These are phyloP conservation scores for Tiliqua scincoides DNA, from an alignment of 2,113 vertebrate species.

Conservation along the genomic window DNA sequence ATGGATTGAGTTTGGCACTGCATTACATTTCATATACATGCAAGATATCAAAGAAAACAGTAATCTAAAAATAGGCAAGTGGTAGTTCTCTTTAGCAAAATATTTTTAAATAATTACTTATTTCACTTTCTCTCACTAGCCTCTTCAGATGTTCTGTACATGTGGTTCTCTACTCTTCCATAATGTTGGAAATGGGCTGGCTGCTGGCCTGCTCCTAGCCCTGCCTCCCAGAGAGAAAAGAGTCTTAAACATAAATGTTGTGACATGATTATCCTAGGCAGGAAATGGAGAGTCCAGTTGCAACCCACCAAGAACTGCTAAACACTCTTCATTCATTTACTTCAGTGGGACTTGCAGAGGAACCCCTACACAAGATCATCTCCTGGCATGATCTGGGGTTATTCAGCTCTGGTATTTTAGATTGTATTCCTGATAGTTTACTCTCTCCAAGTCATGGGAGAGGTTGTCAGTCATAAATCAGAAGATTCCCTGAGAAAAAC, in stretches of 20 bases:
- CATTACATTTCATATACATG: not conserved
- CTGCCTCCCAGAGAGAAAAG: too few species aligned
- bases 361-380: not conserved
- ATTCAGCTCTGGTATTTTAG: not conserved
- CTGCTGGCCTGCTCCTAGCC: too few species aligned
- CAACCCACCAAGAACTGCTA: too few species aligned
- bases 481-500: slow-evolving; percentile 18
- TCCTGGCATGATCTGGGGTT: not conserved
- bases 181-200: too few species aligned
- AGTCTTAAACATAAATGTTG: not conserved
- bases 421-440: not conserved
- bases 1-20: not conserved
- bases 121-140: not conserved
- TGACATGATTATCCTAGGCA: not conserved
- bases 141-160: too few species aligned
- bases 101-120: not conserved
- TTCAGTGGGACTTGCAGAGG: not conserved
- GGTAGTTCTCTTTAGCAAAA: not conserved
- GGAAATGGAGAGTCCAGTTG: not conserved
- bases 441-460: not conserved
- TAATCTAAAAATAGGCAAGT: not conserved
- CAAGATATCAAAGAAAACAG: not conserved
- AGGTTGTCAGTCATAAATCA: slow-evolving; percentile 13
- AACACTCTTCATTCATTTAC: not conserved
- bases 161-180: too few species aligned